These are phyloP conservation scores for Turritopsis rubra DNA, from an alignment of 30 jellyfish, hydroid and myxozoan genomes.

Conservation along the genomic window DNA sequence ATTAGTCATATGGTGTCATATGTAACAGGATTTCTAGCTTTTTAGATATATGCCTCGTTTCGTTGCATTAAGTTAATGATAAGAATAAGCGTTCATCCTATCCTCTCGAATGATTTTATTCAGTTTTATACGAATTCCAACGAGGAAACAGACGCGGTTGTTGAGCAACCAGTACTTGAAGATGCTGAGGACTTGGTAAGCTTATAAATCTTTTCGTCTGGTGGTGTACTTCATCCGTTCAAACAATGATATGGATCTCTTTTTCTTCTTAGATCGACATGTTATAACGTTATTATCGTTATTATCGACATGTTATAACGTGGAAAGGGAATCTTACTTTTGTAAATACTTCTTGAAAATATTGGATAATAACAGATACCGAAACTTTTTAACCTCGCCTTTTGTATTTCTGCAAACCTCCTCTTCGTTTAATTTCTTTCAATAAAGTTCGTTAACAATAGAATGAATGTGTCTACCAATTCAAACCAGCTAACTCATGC, in stretches of 20 bases:
- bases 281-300: neutral
- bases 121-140: neutral
- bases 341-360: neutral
- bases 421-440: too few relatives aligned
- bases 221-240: neutral
- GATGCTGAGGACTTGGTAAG: constrained; percentile 11
- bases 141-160: neutral
- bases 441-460: too few relatives aligned
- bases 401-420: too few relatives aligned
- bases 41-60: neutral
- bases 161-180: neutral
- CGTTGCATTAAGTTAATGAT: neutral
- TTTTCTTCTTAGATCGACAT: neutral
- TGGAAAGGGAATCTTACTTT: neutral
- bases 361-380: neutral
- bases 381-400: neutral
- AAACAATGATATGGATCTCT: neutral
- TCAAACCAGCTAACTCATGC: too few relatives aligned
- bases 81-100: too few relatives aligned
- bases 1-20: too few relatives aligned
- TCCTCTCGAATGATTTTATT: neutral
- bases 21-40: too few relatives aligned
- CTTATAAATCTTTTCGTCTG: neutral
- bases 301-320: too few relatives aligned
- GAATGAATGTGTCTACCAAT: too few relatives aligned